Evolutionary conservation across 2,888 invertebrate genomes (phyloP), one percentile per base, ranked within the genome.

Genomic region (Meghimatium bilineatum): DNA sequence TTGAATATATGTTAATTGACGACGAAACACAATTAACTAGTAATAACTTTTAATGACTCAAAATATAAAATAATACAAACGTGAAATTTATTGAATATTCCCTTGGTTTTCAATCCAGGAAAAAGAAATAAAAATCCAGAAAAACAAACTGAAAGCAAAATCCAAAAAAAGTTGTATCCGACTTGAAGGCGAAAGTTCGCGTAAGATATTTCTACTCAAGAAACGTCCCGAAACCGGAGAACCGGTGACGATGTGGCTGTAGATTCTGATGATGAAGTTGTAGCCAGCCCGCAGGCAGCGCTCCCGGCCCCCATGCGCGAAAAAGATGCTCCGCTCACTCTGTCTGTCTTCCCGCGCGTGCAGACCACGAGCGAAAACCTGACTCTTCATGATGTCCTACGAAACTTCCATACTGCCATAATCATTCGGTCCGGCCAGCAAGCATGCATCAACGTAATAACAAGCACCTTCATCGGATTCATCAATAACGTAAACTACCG

Each of bases 161-260:
- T 34, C 36, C 69, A 23, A 12, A 67, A 56, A 17, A 71, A 71
- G 71, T 36, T 74, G 44, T 74, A 74, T 74, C 72, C 72, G 29
- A 74, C 5, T 36, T 5, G 14, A 10, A n/a, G n/a, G 17, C 29
- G n/a, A 49, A 49, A 32, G 72, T 74, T 20, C 12, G 44, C 20
- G 20, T 12, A 29, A 49, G n/a, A 72, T 44, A 26, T 23, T 14
- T 34, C 1, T 32, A 69, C 20, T 29, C n/a, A 74, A 49, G 72
- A 56, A 56, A 44, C 49, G 29, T 74, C 49, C 72, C 72, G 36
- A 20, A 49, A n/a, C 49, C 29, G 49, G 72, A 44, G 49, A 29
- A 44, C 3, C 49, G 72, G 49, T 14, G 72, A n/a, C 49, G 49
- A n/a, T 74, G 29, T n/a, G 63, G 69, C 49, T 29, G 72, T 29